Base-by-base conservation (phyloP, 1,140 invertebrate species). In the Carposina sasakii region DNA sequence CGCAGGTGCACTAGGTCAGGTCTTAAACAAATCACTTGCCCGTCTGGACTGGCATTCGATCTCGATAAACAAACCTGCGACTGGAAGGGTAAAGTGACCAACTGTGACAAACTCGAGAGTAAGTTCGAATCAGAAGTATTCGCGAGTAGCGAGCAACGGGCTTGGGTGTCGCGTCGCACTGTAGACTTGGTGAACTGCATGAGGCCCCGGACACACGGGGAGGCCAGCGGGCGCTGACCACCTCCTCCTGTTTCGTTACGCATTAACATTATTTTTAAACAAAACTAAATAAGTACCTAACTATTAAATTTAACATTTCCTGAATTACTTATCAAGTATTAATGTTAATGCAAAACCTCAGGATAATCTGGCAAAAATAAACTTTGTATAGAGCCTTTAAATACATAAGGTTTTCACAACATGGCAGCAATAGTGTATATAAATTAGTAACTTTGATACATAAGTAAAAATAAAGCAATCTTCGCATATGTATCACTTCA, bases 41-140 rank as follows among this genome's bases (percentile, higher is more conserved):
- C 94, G 75, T 94, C 93, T 82, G 94, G 95, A 88, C 90, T 97
- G 89, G 93, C 94, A 88, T 97, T 97, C 91, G 96, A 97, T 90
- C 91, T 97, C 88, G 92, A 95, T 89, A 95, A 96, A 90, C 96
- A 97, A 89, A 97, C 95, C 86, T 97, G 96, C 89, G 95, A 97
- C 89, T 97, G 95, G 94, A 96, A 96, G 90, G 93, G 92, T 89
- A 96, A 96, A 91, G 95, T 96, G 89, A 93, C 89, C 89, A 96
- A 95, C 91, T 97, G 95, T 92, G 93, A 96, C 89, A 93, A 92
- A 88, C 90, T 96, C 81, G 94, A 96, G 91, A 96, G 95, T 96
- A 95, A 96, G 94, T 94, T 88, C 85, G 84, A 77, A 66, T 70
- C 60, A 71, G 66, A 78, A 63, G 70, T 75, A 78, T 78, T 74